Evolutionary conservation across 2,113 vertebrate genomes (phyloP), one percentile per base, ranked within the genome.

Genomic region (Urocynchramus pylzowi): DNA sequence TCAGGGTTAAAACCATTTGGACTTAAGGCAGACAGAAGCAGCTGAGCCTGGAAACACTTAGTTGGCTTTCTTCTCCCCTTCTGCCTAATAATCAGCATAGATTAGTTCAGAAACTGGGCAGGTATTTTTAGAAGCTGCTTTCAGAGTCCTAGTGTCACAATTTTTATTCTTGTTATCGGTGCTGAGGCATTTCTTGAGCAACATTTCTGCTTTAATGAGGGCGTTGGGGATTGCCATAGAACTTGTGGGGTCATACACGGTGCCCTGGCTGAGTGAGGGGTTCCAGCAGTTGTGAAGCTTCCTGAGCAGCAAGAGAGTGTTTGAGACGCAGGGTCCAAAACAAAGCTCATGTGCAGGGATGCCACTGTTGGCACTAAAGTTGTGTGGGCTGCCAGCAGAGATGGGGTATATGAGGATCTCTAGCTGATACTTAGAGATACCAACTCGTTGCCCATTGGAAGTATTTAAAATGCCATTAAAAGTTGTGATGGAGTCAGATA

Each of bases 41-140:
- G 60, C 73, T 78, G 49, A 70, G 81, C 60, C 84, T 91, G 52
- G 65, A 87, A 93, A 61, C 37, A 53, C 24, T 64, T 45, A 26
- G 31, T 57, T 52, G 18, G 50, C 56, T 78, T 81, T 78, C 81
- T 84, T 93, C 35, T 45, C 23, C 19, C 1, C n/a, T 79, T 27
- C 53, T 82, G 27, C 33, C 37, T 78, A 60, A 71, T 92, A 22
- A 63, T 78, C 84, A 73, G 27, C 1, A 9, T 24, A 69, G 33
- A 85, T 93, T 50, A 83, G 82, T 94, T 91, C 80, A 73, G 69
- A 89, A 93, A 91, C n/a, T 1, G 4, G 75, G 64, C 47, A 67
- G 44, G 22, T 90, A 80, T 95, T 96, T 95, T 94, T 88, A 96
- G 79, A 86, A 84, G 39, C 92, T 74, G 52, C 64, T 70, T 93